Percentiles rank a stretch among this genome's conserved stretches.
phyloP scores from a whole-genome alignment of 2,888 invertebrate species.

The Phengaris alcon region DNA sequence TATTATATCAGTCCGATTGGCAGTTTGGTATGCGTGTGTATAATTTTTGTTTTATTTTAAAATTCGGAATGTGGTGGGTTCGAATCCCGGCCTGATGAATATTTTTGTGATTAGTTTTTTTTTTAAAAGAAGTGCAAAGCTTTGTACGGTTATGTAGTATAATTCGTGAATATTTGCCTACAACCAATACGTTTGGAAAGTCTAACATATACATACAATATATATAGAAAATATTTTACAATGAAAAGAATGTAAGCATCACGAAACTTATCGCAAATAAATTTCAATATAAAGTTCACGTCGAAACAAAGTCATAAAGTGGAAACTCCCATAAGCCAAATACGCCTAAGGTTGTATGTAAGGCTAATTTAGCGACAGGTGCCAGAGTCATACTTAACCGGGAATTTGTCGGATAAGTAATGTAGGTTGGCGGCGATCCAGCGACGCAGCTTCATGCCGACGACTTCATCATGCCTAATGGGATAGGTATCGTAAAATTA shows the following conservation, averaged over 20 bases:
- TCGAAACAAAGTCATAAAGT: slow-evolving; percentile 17
- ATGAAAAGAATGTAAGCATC: neutral
- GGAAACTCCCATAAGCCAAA: slow-evolving; percentile 21
- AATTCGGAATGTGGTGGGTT: too few species aligned
- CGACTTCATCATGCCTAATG: slow-evolving; percentile 40
- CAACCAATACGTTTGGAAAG: too few species aligned
- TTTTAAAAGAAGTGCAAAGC: too few species aligned
- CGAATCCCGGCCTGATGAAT: too few species aligned
- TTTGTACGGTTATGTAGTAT: too few species aligned
- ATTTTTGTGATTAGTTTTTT: too few species aligned
- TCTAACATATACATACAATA: too few species aligned
- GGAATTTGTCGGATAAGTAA: slow-evolving; percentile 57
- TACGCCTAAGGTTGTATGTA: slow-evolving; percentile 34
- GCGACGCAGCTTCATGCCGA: slow-evolving; percentile 40
- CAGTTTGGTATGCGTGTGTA: too few species aligned
- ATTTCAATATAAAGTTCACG: neutral
- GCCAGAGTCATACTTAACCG: slow-evolving; percentile 48
- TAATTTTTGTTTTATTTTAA: too few species aligned
- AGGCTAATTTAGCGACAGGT: slow-evolving; percentile 49
- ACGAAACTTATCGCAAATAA: neutral
- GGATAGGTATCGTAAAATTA: slow-evolving; percentile 33
- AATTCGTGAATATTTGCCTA: too few species aligned
- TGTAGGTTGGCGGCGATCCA: slow-evolving; percentile 45
- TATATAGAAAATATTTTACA: too few species aligned
- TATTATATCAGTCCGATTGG: too few species aligned